phyloP scores from a whole-genome alignment of 2,888 invertebrate species.

The Thymelicus acteon region DNA sequence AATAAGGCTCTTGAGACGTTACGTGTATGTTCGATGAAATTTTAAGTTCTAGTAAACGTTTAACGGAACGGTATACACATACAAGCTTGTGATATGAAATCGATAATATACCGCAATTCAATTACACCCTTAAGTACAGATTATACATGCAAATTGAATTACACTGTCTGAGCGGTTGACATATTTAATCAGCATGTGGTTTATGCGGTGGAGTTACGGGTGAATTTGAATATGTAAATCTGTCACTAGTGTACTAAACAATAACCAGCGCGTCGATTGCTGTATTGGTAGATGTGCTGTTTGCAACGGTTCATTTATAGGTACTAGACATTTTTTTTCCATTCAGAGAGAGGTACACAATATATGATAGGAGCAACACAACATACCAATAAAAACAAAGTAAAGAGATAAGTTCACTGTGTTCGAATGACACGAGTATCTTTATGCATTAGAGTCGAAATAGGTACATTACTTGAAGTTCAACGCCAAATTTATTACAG shows the following conservation, averaged over 20 bases:
- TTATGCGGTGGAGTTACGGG: slow-evolving; percentile 28
- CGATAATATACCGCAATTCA: slow-evolving; percentile 35
- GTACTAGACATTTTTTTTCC: no score
- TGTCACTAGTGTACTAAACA: background rate
- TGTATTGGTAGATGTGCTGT: no score
- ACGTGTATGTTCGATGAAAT: slow-evolving; percentile 3
- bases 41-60: slow-evolving; percentile 17
- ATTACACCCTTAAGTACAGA: slow-evolving; percentile 35
- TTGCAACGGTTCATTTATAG: no score
- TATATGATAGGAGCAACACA: no score
- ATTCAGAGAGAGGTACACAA: no score
- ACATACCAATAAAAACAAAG: no score
- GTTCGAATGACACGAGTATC: background rate
- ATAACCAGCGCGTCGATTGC: background rate
- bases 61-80: slow-evolving; percentile 16
- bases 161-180: slow-evolving; percentile 30
- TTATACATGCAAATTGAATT: slow-evolving; percentile 37
- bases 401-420: background rate
- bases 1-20: no score
- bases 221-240: slow-evolving; percentile 36
- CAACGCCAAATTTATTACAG: slow-evolving; percentile 49
- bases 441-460: background rate
- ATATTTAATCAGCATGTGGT: slow-evolving; percentile 36
- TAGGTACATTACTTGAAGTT: slow-evolving; percentile 38
- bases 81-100: slow-evolving; percentile 36